Conservation (phyloP, 2,888 invertebrate genomes). For the Argyresthia goedartella region DNA sequence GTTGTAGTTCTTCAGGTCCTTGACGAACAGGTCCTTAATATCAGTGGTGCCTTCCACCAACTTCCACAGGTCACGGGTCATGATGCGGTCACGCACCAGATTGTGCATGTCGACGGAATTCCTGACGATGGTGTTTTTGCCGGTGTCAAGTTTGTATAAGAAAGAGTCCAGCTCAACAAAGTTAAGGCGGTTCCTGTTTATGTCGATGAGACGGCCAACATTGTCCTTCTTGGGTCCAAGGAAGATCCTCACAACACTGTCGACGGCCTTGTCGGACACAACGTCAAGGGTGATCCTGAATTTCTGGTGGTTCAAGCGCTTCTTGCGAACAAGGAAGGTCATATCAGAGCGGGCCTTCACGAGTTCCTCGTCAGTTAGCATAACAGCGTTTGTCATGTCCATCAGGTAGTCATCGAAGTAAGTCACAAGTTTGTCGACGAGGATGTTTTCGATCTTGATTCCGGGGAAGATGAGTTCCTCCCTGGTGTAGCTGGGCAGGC, state of each 20-base stretch:
- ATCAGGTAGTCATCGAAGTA: conserved; percentile 78
- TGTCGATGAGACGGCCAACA: conserved; percentile 63
- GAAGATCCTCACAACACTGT: conserved; percentile 75
- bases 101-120: conserved; percentile 76
- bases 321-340: conserved; percentile 68
- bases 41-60: conserved; percentile 70
- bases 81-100: conserved; percentile 75
- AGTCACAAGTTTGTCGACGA: conserved; percentile 75
- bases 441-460: conserved; percentile 73
- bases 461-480: conserved; percentile 74
- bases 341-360: conserved; percentile 59
- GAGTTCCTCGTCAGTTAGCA: conserved; percentile 53
- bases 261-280: conserved; percentile 66
- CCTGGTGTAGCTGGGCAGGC: conserved; percentile 72
- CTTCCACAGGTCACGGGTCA: conserved; percentile 74
- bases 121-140: conserved; percentile 75
- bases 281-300: conserved; percentile 71
- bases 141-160: conserved; percentile 70
- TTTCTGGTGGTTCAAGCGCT: conserved; percentile 75
- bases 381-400: conserved; percentile 74
- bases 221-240: conserved; percentile 78
- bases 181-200: conserved; percentile 71
- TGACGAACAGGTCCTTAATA: conserved; percentile 36
- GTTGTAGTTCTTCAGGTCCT: conserved; percentile 56
- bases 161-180: conserved; percentile 77